phyloP scores from a whole-genome alignment of 1,140 invertebrate species.

The Heliconius himera region DNA sequence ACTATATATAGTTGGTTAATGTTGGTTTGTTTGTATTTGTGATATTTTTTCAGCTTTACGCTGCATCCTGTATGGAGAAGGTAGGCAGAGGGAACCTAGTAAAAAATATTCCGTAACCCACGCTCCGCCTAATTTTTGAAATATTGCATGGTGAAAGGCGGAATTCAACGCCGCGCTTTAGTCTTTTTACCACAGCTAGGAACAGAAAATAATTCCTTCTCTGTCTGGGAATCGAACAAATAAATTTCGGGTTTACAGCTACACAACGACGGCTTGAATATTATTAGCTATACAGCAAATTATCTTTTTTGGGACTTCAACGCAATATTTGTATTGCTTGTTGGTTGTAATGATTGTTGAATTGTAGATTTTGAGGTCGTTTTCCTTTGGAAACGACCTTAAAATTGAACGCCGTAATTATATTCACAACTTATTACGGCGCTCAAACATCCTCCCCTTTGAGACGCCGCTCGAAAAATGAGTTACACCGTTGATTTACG shows the following conservation, averaged over 20 bases:
- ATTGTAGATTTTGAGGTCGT: too few relatives aligned
- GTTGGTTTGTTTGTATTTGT: background rate
- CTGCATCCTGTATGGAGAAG: too few relatives aligned
- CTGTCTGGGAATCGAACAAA: too few relatives aligned
- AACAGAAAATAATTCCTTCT: background rate
- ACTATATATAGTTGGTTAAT: background rate
- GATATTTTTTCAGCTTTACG: too few relatives aligned
- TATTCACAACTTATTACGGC: constrained; percentile 23
- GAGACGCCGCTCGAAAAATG: constrained; percentile 30
- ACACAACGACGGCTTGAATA: background rate
- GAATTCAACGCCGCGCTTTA: background rate
- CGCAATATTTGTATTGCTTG: too few relatives aligned
- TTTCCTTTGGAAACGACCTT: background rate
- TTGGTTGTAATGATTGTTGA: too few relatives aligned
- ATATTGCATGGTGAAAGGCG: background rate
- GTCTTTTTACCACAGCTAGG: background rate
- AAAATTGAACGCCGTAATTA: constrained; percentile 22
- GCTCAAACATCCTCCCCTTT: constrained; percentile 33
- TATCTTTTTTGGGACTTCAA: too few relatives aligned
- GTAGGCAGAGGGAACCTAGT: background rate
- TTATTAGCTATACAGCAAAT: too few relatives aligned
- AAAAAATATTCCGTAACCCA: background rate
- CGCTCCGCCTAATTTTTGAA: background rate
- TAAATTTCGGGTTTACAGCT: too few relatives aligned
- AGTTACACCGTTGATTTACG: constrained; percentile 46